phyloP scores from a whole-genome alignment of 2,888 invertebrate genomes.

The Hypercompe scribonia region DNA sequence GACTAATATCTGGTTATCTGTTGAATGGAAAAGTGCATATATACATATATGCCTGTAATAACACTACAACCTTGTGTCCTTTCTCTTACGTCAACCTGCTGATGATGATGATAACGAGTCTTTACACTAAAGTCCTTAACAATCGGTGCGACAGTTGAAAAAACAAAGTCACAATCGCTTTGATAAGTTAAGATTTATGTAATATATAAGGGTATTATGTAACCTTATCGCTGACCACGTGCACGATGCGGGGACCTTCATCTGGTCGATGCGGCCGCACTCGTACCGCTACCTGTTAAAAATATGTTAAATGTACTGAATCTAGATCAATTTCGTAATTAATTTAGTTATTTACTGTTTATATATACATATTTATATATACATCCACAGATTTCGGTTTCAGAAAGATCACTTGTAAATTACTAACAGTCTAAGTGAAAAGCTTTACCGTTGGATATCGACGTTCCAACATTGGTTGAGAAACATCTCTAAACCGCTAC shows the following conservation, averaged over 20 bases:
- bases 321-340: neutral
- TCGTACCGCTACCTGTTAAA: conserved; percentile 93
- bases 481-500: too few relatives aligned
- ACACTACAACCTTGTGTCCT: neutral
- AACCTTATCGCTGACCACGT: conserved; percentile 92
- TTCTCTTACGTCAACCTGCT: neutral
- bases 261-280: conserved; percentile 93
- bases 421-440: too few relatives aligned
- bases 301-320: conserved; percentile 14
- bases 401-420: too few relatives aligned
- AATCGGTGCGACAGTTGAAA: neutral
- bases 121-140: neutral
- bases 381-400: too few relatives aligned
- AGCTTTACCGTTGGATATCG: too few relatives aligned
- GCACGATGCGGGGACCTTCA: conserved; percentile 92
- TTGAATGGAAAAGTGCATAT: too few relatives aligned
- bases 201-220: conserved; percentile 36
- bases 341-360: too few relatives aligned
- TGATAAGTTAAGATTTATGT: neutral
- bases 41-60: neutral
- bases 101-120: neutral
- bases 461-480: too few relatives aligned
- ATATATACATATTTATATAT: too few relatives aligned
- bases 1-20: neutral
- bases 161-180: neutral